phyloP scores from a whole-genome alignment of 2,113 vertebrate genomes.

The Lucifuga dentata region DNA sequence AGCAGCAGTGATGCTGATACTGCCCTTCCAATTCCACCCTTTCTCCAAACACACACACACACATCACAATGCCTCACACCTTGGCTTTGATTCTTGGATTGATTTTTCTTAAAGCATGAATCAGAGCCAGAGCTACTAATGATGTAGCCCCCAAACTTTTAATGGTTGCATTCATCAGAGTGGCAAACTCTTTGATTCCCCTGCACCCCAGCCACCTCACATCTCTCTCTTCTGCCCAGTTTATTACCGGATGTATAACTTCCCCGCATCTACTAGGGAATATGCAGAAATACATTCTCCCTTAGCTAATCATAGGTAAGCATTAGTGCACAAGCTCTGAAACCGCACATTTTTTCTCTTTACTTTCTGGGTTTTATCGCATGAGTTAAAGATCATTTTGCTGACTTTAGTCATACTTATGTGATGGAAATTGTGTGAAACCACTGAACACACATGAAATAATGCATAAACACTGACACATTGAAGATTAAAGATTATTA shows the following conservation, averaged over 20 bases:
- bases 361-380: too few species aligned
- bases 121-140: slow-evolving; percentile 50
- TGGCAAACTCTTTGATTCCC: slow-evolving; percentile 46
- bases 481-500: too few species aligned
- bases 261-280: slow-evolving; percentile 31
- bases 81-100: slow-evolving; percentile 32
- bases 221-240: slow-evolving; percentile 18
- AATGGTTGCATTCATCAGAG: slow-evolving; percentile 54
- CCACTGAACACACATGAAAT: too few species aligned
- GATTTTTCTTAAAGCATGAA: slow-evolving; percentile 40
- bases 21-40: not conserved
- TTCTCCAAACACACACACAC: slow-evolving; percentile 9
- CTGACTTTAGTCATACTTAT: too few species aligned
- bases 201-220: slow-evolving; percentile 5
- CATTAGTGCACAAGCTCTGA: not conserved
- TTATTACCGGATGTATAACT: slow-evolving; percentile 51
- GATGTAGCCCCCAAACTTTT: slow-evolving; percentile 61
- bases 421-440: too few species aligned
- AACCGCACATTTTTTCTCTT: slow-evolving; percentile 27
- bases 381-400: too few species aligned
- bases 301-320: slow-evolving; percentile 28
- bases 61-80: not conserved
- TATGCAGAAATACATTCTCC: slow-evolving; percentile 29
- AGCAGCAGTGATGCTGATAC: slow-evolving; percentile 1
- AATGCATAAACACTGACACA: too few species aligned